Conservation (phyloP, 2,797 vertebrate species). For the Ctenosaura bakeri region DNA sequence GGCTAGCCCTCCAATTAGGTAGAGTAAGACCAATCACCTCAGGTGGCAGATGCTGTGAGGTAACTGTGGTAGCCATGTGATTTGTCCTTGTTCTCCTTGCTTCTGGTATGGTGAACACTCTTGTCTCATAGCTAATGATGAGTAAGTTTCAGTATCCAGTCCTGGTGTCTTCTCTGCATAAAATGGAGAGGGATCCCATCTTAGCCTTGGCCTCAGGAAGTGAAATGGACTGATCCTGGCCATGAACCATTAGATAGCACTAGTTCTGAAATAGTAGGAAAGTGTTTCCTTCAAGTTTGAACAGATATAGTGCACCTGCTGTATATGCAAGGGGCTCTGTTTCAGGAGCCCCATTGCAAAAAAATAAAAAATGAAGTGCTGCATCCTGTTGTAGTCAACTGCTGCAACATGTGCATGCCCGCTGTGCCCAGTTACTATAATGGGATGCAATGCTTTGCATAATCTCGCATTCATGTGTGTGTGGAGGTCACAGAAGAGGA, state of each 20-base stretch:
- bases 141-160: neutral
- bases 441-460: no score
- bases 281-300: neutral
- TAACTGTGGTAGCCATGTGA: neutral
- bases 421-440: no score
- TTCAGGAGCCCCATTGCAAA: no score
- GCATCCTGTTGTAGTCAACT: no score
- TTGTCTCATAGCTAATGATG: neutral
- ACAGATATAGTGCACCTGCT: neutral
- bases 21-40: neutral
- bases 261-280: neutral
- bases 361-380: no score
- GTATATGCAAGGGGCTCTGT: no score
- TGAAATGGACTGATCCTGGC: neutral
- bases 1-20: neutral
- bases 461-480: no score
- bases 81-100: neutral
- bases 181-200: neutral
- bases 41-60: neutral
- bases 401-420: no score
- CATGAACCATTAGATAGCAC: neutral
- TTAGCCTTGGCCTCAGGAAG: neutral
- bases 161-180: no score
- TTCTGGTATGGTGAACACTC: neutral
- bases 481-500: no score